phyloP scores from a whole-genome alignment of 2,113 vertebrate species.

The Halcyon senegalensis region DNA sequence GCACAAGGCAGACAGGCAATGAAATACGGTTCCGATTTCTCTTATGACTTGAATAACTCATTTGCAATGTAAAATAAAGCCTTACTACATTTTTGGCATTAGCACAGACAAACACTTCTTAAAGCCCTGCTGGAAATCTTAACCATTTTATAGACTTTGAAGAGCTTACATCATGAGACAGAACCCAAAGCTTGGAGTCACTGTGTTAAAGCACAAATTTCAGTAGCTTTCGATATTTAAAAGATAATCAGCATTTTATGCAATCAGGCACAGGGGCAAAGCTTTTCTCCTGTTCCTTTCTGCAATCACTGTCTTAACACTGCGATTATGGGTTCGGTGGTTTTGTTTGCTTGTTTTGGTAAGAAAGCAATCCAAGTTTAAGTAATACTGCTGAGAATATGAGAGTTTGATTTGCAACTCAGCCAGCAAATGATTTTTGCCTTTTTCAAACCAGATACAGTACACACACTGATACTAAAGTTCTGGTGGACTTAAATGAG shows the following conservation, averaged over 20 bases:
- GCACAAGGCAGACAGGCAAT: slow-evolving; percentile 57
- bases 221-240: not conserved
- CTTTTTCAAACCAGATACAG: not conserved
- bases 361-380: not conserved
- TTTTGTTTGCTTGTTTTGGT: not conserved
- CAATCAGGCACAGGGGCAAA: not conserved
- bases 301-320: not conserved
- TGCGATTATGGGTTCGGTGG: fast-evolving
- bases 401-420: not conserved
- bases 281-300: not conserved
- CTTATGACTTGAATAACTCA: slow-evolving; percentile 70
- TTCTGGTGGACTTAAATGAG: not conserved
- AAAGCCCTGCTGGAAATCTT: slow-evolving; percentile 7
- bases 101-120: slow-evolving; percentile 37
- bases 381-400: not conserved
- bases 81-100: slow-evolving; percentile 31
- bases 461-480: not conserved
- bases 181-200: not conserved
- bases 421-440: not conserved
- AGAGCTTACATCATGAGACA: not conserved
- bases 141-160: not conserved
- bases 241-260: not conserved
- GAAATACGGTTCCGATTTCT: slow-evolving; percentile 72
- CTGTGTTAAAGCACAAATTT: not conserved
- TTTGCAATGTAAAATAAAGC: slow-evolving; percentile 71